These are phyloP conservation scores for Poeciliopsis presidionis DNA, from an alignment of 2,797 vertebrate genomes.

Conservation along the genomic window DNA sequence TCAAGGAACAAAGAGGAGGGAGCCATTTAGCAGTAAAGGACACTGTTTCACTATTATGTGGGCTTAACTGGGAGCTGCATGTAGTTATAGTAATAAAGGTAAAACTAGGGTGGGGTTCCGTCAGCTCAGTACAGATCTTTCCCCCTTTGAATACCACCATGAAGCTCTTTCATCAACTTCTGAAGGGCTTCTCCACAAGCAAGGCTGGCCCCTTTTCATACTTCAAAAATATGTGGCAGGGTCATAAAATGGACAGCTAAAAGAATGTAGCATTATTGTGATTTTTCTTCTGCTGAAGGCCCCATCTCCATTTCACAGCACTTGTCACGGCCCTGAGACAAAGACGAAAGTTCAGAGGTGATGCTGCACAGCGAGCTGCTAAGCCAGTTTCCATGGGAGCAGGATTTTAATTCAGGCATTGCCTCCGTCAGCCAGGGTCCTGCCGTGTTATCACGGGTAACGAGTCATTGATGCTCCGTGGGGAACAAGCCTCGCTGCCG, in stretches of 20 bases:
- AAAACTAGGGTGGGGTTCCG: conserved; percentile 47
- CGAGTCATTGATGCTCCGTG: conserved; percentile 74
- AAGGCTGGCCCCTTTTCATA: conserved; percentile 61
- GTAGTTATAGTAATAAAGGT: conserved; percentile 51
- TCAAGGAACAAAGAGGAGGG: conserved; percentile 37
- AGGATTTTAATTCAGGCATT: conserved; percentile 79
- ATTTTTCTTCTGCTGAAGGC: conserved; percentile 46
- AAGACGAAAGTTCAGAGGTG: conserved; percentile 81
- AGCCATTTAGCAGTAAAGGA: conserved; percentile 39
- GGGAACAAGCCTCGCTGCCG: conserved; percentile 66
- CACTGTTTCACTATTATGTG: conserved; percentile 37
- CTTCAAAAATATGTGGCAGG: conserved; percentile 53
- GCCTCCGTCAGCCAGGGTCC: conserved; percentile 76
- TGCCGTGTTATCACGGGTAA: conserved; percentile 77
- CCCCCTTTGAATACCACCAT: conserved; percentile 70
- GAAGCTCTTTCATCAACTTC: conserved; percentile 68
- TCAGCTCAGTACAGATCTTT: conserved; percentile 66
- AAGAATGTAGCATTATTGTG: conserved; percentile 67
- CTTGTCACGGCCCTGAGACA: conserved; percentile 74
- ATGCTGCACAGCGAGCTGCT: conserved; percentile 63
- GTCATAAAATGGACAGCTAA: conserved; percentile 70
- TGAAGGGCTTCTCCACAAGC: conserved; percentile 64
- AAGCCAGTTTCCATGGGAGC: conserved; percentile 79
- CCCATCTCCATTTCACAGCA: conserved; percentile 66
- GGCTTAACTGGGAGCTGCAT: conserved; percentile 27